Evolutionary conservation across 2,888 invertebrate genomes (phyloP).

Genomic region (Athripsodes cinereus): DNA sequence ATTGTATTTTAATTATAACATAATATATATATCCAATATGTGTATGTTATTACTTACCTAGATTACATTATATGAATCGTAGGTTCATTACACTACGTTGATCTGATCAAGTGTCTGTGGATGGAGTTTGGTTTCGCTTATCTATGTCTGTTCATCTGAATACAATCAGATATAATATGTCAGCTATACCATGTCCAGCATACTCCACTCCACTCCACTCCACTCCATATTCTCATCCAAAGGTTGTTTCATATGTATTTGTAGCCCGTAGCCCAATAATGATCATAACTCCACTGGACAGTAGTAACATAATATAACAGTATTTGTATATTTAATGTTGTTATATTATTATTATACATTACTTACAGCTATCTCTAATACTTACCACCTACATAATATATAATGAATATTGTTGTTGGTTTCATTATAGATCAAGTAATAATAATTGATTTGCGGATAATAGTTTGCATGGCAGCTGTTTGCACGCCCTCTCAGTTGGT

Average conservation of each 20-base stretch:
- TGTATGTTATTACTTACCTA: conserved; percentile 6
- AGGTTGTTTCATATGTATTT: conserved; percentile 27
- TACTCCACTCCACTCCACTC: conserved; percentile 22
- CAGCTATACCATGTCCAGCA: conserved; percentile 26
- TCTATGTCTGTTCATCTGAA: background rate
- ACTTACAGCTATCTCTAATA: too few relatives aligned
- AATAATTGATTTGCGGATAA: conserved; percentile 23
- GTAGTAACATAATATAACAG: too few relatives aligned
- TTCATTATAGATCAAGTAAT: conserved; percentile 10
- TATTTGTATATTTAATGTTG: too few relatives aligned
- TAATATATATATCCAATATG: conserved; percentile 26
- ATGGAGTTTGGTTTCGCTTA: conserved; percentile 23
- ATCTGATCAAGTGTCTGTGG: conserved; percentile 26
- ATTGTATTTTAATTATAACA: conserved; percentile 20
- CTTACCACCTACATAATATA: background rate
- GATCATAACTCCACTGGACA: too few relatives aligned
- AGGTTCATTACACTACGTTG: conserved; percentile 29
- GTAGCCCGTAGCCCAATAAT: background rate
- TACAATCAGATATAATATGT: conserved; percentile 22
- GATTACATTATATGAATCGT: conserved; percentile 20
- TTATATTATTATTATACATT: too few relatives aligned
- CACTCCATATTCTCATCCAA: conserved; percentile 20
- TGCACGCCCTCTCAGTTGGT: conserved; percentile 20
- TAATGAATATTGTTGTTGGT: background rate
- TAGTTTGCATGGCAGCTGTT: conserved; percentile 28